Evolutionary conservation across 2,797 vertebrate species (phyloP).

Genomic region (Pagetopsis macropterus): DNA sequence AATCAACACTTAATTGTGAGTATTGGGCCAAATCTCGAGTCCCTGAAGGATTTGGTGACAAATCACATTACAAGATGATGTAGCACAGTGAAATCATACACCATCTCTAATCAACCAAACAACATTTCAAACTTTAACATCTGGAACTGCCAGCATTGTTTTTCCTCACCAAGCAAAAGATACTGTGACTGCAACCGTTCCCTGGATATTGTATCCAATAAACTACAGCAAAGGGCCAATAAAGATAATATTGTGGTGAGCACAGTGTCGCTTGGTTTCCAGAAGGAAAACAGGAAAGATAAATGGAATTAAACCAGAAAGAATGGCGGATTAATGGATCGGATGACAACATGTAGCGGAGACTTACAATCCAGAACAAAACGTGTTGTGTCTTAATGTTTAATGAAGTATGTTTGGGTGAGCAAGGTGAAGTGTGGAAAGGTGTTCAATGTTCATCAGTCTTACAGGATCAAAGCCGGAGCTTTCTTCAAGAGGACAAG

Average conservation of each 20-base stretch:
- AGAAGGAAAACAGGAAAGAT: conserved; percentile 43
- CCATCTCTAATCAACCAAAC: conserved; percentile 6
- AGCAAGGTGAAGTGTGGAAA: conserved; percentile 26
- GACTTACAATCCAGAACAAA: conserved; percentile 50
- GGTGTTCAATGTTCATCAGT: conserved; percentile 1
- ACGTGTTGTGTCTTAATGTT: conserved; percentile 53
- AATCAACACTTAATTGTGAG: too few relatives aligned
- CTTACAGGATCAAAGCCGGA: conserved; percentile 6
- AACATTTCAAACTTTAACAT: conserved; percentile 13
- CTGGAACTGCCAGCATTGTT: background rate
- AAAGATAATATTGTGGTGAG: conserved; percentile 30
- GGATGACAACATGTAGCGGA: conserved; percentile 42
- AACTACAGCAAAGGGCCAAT: conserved; percentile 31
- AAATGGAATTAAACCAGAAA: conserved; percentile 34
- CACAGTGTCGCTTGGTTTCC: conserved; percentile 25
- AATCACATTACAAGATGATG: background rate
- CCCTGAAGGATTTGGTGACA: conserved; percentile 1
- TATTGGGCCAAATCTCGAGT: background rate
- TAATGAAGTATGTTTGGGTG: conserved; percentile 55
- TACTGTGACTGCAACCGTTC: conserved; percentile 1
- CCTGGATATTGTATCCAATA: conserved; percentile 24
- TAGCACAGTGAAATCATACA: conserved; percentile 16
- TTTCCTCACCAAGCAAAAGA: conserved; percentile 19
- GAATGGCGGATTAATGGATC: conserved; percentile 52
- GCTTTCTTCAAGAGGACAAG: conserved; percentile 1